Evolutionary conservation across 1,140 invertebrate species (phyloP), one percentile per base, ranked within the genome.

Genomic region (Ectropis grisescens): DNA sequence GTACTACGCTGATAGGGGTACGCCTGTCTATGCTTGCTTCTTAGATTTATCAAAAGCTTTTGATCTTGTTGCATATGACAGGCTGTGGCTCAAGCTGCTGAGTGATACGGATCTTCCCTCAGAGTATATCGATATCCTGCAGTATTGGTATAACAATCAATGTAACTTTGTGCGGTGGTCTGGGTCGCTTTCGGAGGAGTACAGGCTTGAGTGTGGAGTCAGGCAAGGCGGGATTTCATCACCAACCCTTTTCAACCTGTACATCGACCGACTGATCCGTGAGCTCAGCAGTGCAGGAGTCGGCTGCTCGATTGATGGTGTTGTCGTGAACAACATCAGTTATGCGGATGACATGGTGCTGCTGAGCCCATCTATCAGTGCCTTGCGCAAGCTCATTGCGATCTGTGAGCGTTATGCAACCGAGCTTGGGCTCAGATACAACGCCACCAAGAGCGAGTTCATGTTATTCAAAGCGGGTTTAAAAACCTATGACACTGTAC

Each of bases 11-110:
- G 19, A 15, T 3, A 36, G 45, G 12, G 22, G 34, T 7, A 47
- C 44, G 8, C 38, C 38, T 1, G 32, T 41, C 1, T 41, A 35
- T 24, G 44, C 38, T 2, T 31, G 29, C n/a, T 36, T 36, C n/a
- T 25, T 41, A 9, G 39, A 41, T n/a, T 24, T 43, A 6, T 37
- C 34, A 0, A 47, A 34, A 11, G 37, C 33, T 6, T 47, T 46
- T 22, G 37, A 47, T 24, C n/a, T 37, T 11, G 27, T 47, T 0
- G 26, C 33, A 7, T 47, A 47, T 34, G 28, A 25, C 2, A 11
- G 30, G 7, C 12, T 47, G 11, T 47, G 38, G 37, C 24, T 33
- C 11, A 46, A 46, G 13, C 15, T 41, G 8, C n/a, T 16, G 1
- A 24, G 3, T 11, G 15, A 27, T 2, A 37, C 16, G 1, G 19